Conservation (phyloP, 2,888 invertebrate genomes). For the Sesamia inferens region DNA sequence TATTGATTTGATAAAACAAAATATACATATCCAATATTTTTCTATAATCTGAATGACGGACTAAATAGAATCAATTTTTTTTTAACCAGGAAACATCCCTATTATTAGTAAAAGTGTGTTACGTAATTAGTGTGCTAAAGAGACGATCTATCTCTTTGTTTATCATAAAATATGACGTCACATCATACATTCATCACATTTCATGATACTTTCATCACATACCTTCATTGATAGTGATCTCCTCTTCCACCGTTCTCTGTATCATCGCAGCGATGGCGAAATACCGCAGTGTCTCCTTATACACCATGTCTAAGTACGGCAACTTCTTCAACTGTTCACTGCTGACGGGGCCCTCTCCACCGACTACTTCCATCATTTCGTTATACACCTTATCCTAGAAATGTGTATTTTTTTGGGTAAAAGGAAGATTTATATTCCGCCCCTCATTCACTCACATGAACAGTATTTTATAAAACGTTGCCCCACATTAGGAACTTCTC, state of each 20-base stretch:
- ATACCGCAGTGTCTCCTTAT: conserved; percentile 79
- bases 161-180: background rate
- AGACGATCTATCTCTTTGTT: too few species aligned
- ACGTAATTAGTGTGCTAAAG: too few species aligned
- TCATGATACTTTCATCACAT: background rate
- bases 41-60: too few species aligned
- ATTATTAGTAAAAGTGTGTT: too few species aligned
- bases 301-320: conserved; percentile 79
- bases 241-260: conserved; percentile 81
- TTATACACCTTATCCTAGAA: conserved; percentile 79
- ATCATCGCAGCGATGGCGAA: conserved; percentile 81
- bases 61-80: too few species aligned
- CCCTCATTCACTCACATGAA: background rate
- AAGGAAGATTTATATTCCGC: background rate
- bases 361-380: conserved; percentile 77
- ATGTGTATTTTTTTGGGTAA: background rate
- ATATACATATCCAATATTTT: too few species aligned
- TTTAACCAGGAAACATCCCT: too few species aligned
- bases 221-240: conserved; percentile 79
- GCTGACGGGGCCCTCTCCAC: conserved; percentile 64
- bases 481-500: too few species aligned
- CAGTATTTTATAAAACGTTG: too few species aligned
- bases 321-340: conserved; percentile 76
- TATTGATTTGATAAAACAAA: too few species aligned
- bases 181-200: background rate